phyloP scores from a whole-genome alignment of 2,113 vertebrate species.

The Sebastes fasciatus region DNA sequence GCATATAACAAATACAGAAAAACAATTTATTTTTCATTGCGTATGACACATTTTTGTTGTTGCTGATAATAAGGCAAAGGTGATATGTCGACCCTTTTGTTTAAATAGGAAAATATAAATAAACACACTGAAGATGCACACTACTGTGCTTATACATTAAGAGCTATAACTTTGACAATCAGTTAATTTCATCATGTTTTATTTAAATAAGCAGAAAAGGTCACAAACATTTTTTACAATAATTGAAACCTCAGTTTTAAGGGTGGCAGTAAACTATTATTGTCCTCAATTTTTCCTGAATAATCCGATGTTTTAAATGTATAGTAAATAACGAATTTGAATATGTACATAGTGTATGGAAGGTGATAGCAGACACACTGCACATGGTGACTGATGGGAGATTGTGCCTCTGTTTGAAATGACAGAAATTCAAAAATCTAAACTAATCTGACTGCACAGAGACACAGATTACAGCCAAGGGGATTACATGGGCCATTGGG shows the following conservation, averaged over 20 bases:
- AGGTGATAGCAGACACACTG: slow-evolving; percentile 8
- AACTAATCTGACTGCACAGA: slow-evolving; percentile 76
- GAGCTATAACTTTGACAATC: not conserved
- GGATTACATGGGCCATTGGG: slow-evolving; percentile 76
- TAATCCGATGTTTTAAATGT: not conserved
- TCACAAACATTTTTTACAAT: no score
- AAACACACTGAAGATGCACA: not conserved
- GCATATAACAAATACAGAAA: not conserved
- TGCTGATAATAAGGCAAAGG: not conserved
- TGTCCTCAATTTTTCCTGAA: not conserved
- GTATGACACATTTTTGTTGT: not conserved
- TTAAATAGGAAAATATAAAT: not conserved
- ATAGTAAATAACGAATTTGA: not conserved
- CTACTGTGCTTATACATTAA: not conserved
- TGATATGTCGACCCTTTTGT: not conserved
- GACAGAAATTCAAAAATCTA: slow-evolving; percentile 68
- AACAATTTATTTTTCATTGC: not conserved
- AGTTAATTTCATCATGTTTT: not conserved
- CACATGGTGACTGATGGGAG: slow-evolving; percentile 24
- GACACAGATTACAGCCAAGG: slow-evolving; percentile 78
- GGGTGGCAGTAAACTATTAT: not conserved
- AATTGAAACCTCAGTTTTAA: not conserved
- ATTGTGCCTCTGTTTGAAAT: slow-evolving; percentile 52
- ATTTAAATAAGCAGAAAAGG: not conserved
- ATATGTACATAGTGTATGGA: not conserved